A percentile compares a stretch with the other conserved stretches of the same genome.
These are phyloP conservation scores for Barnardius zonarius DNA, from an alignment of 2,113 vertebrate genomes.

Conservation along the genomic window DNA sequence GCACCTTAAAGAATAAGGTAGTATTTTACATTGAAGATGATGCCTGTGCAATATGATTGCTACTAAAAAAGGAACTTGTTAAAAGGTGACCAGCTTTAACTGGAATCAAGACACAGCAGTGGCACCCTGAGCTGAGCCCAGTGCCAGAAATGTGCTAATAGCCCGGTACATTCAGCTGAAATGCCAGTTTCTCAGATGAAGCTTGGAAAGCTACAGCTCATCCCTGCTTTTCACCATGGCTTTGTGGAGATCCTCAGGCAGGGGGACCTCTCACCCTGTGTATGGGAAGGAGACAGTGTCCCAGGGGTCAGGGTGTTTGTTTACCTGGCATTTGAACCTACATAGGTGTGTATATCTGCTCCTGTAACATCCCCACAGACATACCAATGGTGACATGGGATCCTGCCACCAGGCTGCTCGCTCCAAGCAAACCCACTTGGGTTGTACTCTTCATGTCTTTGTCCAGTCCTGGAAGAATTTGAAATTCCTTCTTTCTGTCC, in stretches of 20 bases:
- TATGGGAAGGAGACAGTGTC: background rate
- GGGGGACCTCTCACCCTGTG: background rate
- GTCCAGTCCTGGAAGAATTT: background rate
- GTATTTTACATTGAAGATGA: background rate
- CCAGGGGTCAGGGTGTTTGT: background rate
- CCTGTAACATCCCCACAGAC: rapidly evolving
- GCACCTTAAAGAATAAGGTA: background rate
- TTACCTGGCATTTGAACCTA: background rate
- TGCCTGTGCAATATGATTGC: background rate
- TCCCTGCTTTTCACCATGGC: background rate
- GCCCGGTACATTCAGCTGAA: background rate
- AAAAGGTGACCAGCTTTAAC: background rate
- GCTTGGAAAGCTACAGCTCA: background rate
- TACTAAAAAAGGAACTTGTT: background rate
- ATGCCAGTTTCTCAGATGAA: background rate
- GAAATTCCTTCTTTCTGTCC: background rate
- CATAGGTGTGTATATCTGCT: background rate
- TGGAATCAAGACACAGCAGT: background rate
- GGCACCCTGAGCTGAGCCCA: background rate
- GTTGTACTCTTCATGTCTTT: background rate
- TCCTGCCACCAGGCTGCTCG: background rate
- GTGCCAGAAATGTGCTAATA: background rate
- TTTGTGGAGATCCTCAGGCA: background rate
- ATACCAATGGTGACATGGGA: background rate
- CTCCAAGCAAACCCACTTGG: background rate